These are phyloP conservation scores for Neotoma lepida DNA, from an alignment of 2,113 vertebrate species.

Conservation along the genomic window DNA sequence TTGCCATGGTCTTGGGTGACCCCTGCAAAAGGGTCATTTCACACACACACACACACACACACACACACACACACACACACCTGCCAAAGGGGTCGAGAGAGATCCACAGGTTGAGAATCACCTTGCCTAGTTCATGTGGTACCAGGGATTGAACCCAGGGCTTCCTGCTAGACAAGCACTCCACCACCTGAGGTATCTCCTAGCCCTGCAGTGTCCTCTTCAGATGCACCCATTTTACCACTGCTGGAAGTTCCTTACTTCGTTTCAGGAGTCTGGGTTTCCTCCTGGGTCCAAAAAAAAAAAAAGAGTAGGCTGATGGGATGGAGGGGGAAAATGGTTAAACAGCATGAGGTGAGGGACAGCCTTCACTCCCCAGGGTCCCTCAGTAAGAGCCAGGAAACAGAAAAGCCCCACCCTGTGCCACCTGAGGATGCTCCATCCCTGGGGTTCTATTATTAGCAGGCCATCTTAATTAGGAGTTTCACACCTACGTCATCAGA, in stretches of 20 bases:
- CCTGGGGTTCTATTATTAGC: neutral
- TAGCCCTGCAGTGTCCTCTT: too few relatives aligned
- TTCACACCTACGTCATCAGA: neutral
- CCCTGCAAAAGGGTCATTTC: neutral
- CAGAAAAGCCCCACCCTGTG: neutral
- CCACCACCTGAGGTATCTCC: neutral
- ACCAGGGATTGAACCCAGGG: neutral
- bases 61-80: too few relatives aligned
- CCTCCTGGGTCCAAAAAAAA: neutral
- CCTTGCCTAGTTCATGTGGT: neutral
- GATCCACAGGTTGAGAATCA: too few relatives aligned
- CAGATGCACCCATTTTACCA: neutral
- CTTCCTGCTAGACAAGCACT: neutral
- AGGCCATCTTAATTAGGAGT: neutral
- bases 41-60: too few relatives aligned
- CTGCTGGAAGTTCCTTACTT: neutral
- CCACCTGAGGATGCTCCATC: neutral
- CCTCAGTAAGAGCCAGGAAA: neutral
- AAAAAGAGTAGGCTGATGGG: neutral
- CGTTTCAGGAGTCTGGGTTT: neutral
- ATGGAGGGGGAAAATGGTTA: accelerated
- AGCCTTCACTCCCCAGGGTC: neutral
- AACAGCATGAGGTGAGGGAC: neutral
- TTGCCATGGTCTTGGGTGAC: neutral
- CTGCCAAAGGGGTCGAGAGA: neutral